A percentile compares a stretch with the other conserved stretches of the same genome.
phyloP scores from a whole-genome alignment of 2,888 invertebrate genomes.

The Drosophila kuntzei region DNA sequence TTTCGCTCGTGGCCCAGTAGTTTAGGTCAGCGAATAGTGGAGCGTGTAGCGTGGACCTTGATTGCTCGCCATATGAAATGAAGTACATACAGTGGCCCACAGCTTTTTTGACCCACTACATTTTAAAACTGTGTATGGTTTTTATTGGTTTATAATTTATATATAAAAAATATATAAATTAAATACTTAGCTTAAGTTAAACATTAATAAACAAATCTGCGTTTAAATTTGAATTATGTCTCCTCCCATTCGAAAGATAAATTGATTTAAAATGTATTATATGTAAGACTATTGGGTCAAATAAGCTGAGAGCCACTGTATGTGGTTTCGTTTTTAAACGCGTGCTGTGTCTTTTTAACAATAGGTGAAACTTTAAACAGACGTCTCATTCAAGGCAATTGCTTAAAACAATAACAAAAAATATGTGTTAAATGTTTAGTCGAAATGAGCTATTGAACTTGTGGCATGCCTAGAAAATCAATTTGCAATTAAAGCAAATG shows the following conservation, averaged over 20 bases:
- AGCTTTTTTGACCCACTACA: no score
- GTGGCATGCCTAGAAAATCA: slow-evolving; percentile 15
- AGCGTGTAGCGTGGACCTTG: slow-evolving; percentile 38
- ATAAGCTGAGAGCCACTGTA: no score
- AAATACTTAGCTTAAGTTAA: no score
- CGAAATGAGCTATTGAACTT: slow-evolving; percentile 30
- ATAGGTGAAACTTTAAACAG: slow-evolving; percentile 36
- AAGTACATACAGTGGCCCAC: no score
- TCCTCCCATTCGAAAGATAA: no score
- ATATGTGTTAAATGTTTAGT: slow-evolving; percentile 27
- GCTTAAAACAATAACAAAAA: slow-evolving; percentile 16
- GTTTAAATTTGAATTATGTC: no score
- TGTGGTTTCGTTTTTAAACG: slow-evolving; percentile 36
- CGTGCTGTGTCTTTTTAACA: slow-evolving; percentile 21
- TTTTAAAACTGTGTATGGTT: no score
- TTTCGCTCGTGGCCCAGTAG: slow-evolving; percentile 39
- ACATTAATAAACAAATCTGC: no score
- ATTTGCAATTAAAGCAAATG: slow-evolving; percentile 19
- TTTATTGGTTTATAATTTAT: no score
- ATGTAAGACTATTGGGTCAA: no score
- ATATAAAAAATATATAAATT: no score
- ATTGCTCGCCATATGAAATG: slow-evolving; percentile 26
- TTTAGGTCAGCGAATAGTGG: slow-evolving; percentile 32
- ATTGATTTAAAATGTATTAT: no score
- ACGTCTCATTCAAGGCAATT: slow-evolving; percentile 40